A percentile compares a stretch with the other conserved stretches of the same genome.
Conservation (phyloP, 2,797 vertebrate species). For the Chaetodon trifasciatus region DNA sequence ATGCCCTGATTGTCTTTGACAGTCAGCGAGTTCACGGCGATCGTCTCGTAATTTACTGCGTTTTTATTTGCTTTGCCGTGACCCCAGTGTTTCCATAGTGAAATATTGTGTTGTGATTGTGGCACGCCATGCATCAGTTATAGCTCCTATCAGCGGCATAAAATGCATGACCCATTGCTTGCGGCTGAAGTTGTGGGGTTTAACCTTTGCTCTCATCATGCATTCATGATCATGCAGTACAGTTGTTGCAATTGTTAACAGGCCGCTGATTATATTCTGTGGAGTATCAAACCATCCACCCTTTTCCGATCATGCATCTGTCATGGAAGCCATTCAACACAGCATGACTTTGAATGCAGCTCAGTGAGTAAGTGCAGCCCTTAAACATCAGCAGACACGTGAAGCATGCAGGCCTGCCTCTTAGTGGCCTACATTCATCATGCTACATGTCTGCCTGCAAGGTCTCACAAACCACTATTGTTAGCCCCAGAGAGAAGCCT, state of each 20-base stretch:
- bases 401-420: constrained; percentile 41
- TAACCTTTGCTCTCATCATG: background rate
- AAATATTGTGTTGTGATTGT: background rate
- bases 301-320: constrained; percentile 19
- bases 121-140: no score
- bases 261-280: background rate
- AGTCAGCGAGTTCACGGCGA: constrained; percentile 3
- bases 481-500: constrained; percentile 36
- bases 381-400: constrained; percentile 41
- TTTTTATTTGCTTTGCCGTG: background rate
- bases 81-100: background rate
- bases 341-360: constrained; percentile 24
- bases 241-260: background rate
- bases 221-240: background rate
- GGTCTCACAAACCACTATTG: constrained; percentile 51
- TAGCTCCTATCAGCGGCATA: background rate
- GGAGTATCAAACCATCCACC: background rate
- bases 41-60: constrained; percentile 27
- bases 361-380: constrained; percentile 35
- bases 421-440: constrained; percentile 61
- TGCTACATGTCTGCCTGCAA: constrained; percentile 32
- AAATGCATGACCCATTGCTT: background rate
- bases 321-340: constrained; percentile 26
- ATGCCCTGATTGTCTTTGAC: constrained; percentile 1
- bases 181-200: background rate